Evolutionary conservation across 2,113 vertebrate genomes (phyloP).

Genomic region (Paratilapia polleni): DNA sequence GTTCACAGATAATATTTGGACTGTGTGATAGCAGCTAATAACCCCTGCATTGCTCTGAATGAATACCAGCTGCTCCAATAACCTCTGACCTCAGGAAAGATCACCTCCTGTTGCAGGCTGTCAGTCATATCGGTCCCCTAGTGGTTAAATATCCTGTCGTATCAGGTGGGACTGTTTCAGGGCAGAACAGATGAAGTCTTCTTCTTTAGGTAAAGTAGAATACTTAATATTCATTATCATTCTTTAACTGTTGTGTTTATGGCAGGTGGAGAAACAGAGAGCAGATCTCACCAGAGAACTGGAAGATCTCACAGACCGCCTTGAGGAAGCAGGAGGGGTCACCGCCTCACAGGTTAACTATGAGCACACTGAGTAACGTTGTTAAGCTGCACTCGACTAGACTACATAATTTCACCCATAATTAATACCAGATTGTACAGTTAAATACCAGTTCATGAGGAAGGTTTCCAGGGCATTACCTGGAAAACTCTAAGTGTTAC

Average conservation of each 20-base stretch:
- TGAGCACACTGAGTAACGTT: not conserved
- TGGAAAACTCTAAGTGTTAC: not conserved
- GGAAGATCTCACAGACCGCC: slow-evolving; percentile 82
- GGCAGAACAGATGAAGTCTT: not conserved
- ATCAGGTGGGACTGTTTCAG: not conserved
- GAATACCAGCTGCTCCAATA: not conserved
- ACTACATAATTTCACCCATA: not conserved
- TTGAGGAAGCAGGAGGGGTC: slow-evolving; percentile 83
- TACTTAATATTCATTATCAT: not conserved
- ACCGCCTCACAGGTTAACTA: slow-evolving; percentile 80
- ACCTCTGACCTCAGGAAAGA: slow-evolving; percentile 37
- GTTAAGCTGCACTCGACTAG: not conserved
- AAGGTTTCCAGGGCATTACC: not conserved
- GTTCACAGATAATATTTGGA: slow-evolving; percentile 36
- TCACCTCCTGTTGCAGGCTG: slow-evolving; percentile 11
- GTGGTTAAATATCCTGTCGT: slow-evolving; percentile 7
- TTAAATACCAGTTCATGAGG: not conserved
- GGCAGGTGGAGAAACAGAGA: slow-evolving; percentile 83
- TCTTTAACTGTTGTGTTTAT: not conserved
- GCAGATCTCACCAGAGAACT: slow-evolving; percentile 81
- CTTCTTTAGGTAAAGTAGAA: too few relatives aligned
- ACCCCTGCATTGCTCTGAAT: slow-evolving; percentile 13
- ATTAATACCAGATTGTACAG: not conserved
- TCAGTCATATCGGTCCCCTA: slow-evolving; percentile 23
- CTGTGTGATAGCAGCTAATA: slow-evolving; percentile 21